phyloP scores from a whole-genome alignment of 2,113 vertebrate genomes.

The Mus musculus region DNA sequence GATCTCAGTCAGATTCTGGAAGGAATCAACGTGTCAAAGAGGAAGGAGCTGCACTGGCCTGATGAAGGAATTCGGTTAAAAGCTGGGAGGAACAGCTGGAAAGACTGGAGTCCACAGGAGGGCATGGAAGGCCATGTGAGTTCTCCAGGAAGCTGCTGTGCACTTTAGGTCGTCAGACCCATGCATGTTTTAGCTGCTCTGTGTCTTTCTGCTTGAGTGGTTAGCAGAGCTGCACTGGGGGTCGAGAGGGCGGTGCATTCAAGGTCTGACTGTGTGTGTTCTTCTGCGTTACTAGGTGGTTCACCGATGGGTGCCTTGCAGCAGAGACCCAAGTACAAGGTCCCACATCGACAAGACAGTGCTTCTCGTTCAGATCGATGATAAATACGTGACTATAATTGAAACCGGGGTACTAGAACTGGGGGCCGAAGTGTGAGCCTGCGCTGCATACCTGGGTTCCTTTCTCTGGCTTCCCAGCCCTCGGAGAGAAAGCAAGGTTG shows the following conservation, averaged over 20 bases:
- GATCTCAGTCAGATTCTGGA: conserved; percentile 96
- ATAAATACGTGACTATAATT: conserved; percentile 97
- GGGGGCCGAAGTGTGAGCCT: conserved; percentile 96
- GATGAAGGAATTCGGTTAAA: conserved; percentile 95
- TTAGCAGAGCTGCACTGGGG: not conserved
- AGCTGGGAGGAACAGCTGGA: conserved; percentile 98
- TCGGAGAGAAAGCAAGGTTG: conserved; percentile 78
- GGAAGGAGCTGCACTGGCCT: conserved; percentile 99
- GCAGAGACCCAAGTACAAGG: conserved; percentile 96
- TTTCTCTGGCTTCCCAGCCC: conserved; percentile 72
- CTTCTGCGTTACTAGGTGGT: conserved; percentile 91
- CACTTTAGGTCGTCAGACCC: not conserved
- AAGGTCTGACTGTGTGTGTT: not conserved
- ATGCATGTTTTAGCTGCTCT: not conserved
- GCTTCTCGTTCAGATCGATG: conserved; percentile 99
- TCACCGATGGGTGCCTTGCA: conserved; percentile 99
- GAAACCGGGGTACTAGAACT: conserved; percentile 98
- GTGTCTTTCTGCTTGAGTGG: not conserved
- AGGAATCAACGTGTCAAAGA: conserved; percentile 96
- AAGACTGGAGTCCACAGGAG: conserved; percentile 98
- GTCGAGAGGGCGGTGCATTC: not conserved
- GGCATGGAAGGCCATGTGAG: conserved; percentile 99
- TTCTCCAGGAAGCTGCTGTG: not conserved
- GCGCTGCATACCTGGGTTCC: conserved; percentile 75
- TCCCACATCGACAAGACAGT: conserved; percentile 99